phyloP scores from a whole-genome alignment of 2,888 invertebrate genomes.

The Alentia gelatinosa region DNA sequence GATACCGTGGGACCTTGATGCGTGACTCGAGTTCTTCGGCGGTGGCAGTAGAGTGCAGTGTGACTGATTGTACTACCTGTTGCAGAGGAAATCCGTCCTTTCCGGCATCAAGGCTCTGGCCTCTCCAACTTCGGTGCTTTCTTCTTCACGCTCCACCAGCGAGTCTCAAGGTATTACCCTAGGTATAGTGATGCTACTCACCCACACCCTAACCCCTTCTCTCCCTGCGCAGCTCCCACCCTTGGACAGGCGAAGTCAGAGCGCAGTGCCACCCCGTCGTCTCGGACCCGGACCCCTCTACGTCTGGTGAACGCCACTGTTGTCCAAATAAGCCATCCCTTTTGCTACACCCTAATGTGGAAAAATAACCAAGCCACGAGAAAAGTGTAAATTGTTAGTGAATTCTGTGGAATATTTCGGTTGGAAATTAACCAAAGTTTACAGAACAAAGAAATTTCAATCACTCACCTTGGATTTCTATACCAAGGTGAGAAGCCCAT shows the following conservation, averaged over 20 bases:
- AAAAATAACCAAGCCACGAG: too few species aligned
- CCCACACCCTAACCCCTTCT: slow-evolving; percentile 35
- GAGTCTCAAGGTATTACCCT: slow-evolving; percentile 49
- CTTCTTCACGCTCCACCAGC: slow-evolving; percentile 4
- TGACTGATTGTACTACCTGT: slow-evolving; percentile 39
- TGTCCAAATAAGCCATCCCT: not conserved
- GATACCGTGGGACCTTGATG: not conserved
- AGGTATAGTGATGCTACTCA: slow-evolving; percentile 53
- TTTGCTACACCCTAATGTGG: not conserved
- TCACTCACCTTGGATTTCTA: too few species aligned
- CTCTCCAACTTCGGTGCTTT: not conserved
- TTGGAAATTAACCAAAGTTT: too few species aligned
- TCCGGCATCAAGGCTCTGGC: slow-evolving; percentile 41
- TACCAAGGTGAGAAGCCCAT: too few species aligned
- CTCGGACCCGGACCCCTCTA: not conserved
- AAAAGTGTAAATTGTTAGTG: too few species aligned
- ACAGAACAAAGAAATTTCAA: too few species aligned
- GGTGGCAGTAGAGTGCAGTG: not conserved
- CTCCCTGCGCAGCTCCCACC: not conserved
- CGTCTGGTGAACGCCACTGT: not conserved
- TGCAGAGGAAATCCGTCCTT: slow-evolving; percentile 30
- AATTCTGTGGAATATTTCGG: too few species aligned
- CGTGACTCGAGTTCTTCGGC: not conserved
- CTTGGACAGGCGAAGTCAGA: not conserved
- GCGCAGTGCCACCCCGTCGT: not conserved